Base-by-base conservation (phyloP, 2,888 invertebrate species). In the Aethes cnicana region DNA sequence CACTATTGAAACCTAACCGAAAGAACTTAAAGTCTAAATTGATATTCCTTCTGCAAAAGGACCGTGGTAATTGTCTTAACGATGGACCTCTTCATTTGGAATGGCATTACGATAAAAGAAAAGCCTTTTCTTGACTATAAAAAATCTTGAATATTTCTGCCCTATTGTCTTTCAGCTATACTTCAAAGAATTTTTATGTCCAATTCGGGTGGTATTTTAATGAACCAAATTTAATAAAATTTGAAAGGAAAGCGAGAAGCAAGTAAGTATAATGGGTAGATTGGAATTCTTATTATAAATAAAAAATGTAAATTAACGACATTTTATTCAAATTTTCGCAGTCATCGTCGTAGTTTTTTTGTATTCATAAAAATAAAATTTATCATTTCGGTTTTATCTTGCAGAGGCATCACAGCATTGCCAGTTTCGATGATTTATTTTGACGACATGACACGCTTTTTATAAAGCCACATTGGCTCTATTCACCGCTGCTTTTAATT, bases 51-150 rank as follows among this genome's bases (percentile, higher is more conserved):
- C n/a, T n/a, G 33, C 43, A 48, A 57, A 62, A 55, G 53, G 68
- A 61, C 56, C 69, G 62, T 42, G 37, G 39, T 41, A 35, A 53
- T 54, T 53, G 44, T 35, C 42, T 66, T 66, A 72, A 69, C 63
- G 63, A 59, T 57, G 62, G 67, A 74, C 66, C 73, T 77, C 81
- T 82, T 81, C 77, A 82, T 84, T 83, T 72, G 69, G 69, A 76
- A 72, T 64, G 74, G 71, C 69, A 74, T 81, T 77, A 75, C 72
- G 75, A 74, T 82, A 77, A 81, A 81, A 79, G 74, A 75, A 67
- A 82, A 81, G 78, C 75, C 77, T 79, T n/a, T 79, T 71, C 69
- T 62, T 72, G 72, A 71, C 74, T 73, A 66, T 74, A 74, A 70
- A 66, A n/a, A 71, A 72, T 75, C 72, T 71, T 74, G 69, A 66